Conservation (phyloP, 1,140 invertebrate species). For the Cydia splendana region DNA sequence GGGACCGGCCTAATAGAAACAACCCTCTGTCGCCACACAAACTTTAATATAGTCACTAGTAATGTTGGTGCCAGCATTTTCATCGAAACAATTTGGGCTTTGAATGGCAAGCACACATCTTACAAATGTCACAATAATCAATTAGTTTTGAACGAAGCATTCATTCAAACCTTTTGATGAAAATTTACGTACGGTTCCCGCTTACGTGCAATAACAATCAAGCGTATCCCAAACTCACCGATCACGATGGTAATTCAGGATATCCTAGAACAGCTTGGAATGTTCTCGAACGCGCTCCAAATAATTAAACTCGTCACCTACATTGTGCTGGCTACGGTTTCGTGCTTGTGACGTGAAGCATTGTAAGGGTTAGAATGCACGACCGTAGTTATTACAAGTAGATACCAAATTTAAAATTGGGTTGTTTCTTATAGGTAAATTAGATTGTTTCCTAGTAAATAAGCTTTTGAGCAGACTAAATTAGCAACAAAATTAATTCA, state of each 20-base stretch:
- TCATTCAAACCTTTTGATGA: background rate
- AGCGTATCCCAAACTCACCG: background rate
- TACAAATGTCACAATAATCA: no score
- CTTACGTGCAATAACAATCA: background rate
- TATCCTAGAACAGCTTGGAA: slow-evolving; percentile 11
- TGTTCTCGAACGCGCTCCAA: slow-evolving; percentile 31
- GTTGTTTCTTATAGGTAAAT: no score
- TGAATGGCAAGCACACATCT: background rate
- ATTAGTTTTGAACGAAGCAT: background rate
- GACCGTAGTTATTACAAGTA: background rate
- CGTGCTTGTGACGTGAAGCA: slow-evolving; percentile 25
- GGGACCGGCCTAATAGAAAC: slow-evolving; percentile 26
- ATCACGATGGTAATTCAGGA: slow-evolving; percentile 10
- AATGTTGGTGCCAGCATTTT: background rate
- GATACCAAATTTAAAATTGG: background rate
- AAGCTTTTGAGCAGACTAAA: no score
- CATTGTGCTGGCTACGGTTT: slow-evolving; percentile 29
- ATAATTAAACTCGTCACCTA: slow-evolving; percentile 32
- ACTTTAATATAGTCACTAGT: slow-evolving; percentile 1
- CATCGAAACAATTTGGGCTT: background rate
- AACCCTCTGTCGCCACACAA: slow-evolving; percentile 4
- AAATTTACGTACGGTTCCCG: background rate
- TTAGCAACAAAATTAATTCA: no score
- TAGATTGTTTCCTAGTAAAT: no score
- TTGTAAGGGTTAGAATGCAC: background rate